Evolutionary conservation across 2,797 vertebrate genomes (phyloP).

Genomic region (Hippoglossus hippoglossus): DNA sequence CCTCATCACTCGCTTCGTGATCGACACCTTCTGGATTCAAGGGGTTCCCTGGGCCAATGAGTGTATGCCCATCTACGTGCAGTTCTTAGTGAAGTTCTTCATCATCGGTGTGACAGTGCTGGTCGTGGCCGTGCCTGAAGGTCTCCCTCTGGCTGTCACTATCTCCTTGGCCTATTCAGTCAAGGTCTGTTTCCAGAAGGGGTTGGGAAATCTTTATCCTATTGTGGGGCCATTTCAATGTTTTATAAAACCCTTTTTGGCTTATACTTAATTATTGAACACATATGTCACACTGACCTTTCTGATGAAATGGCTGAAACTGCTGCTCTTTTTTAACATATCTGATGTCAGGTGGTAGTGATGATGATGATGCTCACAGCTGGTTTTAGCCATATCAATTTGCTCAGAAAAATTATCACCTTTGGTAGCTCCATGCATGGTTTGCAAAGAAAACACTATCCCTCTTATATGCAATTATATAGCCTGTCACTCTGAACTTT

Average conservation of each 20-base stretch:
- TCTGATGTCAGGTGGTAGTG: neutral
- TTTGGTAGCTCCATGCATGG: no score
- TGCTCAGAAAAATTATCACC: no score
- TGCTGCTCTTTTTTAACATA: no score
- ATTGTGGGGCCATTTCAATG: neutral
- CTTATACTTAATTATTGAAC: no score
- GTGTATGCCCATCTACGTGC: slow-evolving; percentile 93
- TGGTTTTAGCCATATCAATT: no score
- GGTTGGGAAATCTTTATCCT: neutral
- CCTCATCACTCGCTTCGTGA: slow-evolving; percentile 92
- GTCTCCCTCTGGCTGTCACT: slow-evolving; percentile 97
- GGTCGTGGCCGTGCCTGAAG: slow-evolving; percentile 97
- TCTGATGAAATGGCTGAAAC: neutral
- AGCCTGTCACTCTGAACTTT: no score
- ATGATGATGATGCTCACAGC: neutral
- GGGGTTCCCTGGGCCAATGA: slow-evolving; percentile 89
- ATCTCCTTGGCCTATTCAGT: slow-evolving; percentile 99
- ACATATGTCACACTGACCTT: neutral
- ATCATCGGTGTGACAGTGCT: slow-evolving; percentile 98
- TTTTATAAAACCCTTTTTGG: no score
- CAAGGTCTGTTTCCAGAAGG: slow-evolving; percentile 81
- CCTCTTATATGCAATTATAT: no score
- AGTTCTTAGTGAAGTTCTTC: slow-evolving; percentile 99
- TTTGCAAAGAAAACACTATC: no score
- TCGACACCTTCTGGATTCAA: slow-evolving; percentile 95